Evolutionary conservation across 2,888 invertebrate genomes (phyloP), one percentile per base, ranked within the genome.

Genomic region (Yponomeuta cagnagella): DNA sequence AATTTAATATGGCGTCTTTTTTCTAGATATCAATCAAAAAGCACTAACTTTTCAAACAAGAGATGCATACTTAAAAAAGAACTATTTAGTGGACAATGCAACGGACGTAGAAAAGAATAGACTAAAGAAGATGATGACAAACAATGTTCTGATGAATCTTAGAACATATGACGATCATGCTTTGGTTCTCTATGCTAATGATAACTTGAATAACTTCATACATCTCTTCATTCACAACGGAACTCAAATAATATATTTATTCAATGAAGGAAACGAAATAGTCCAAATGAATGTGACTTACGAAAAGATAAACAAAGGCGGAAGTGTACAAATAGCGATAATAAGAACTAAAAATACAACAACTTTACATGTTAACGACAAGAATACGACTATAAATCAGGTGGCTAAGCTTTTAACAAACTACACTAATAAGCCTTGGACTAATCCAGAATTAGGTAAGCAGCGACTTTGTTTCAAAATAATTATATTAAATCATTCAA

Each of bases 131-230:
- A 96, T 98, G 85, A 94, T 98, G 78, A 93, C 94, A 12, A 95
- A 97, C 82, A 95, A 96, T 77, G 94, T 98, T 71, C 92, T 98
- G n/a, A 94, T 98, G 82, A 98, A 98, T 86, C 92, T 98, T 73
- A 93, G 98, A 77, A 98, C 98, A 0, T 97, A 97, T 81, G 96
- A 96, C 78, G 93, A 94, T 63, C 94, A 96, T 75, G 95, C 97
- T 0, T 87, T 98, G 77, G 95, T 98, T 30, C 90, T 98, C 9
- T 98, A 98, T 81, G 97, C 97, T 52, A 97, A 98, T 81, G 98
- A 98, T 85, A 96, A 98, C 84, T 92, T 97, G 72, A 98, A 98
- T 82, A 98, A 98, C 86, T 98, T 98, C 84, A 95, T 98, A 70
- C 98, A 98, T 85, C 88, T 98, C 48, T 97, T 96, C 85, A 95